A percentile compares a stretch with the other conserved stretches of the same genome.
Conservation (phyloP, 2,797 vertebrate species). For the Lycodopsis pacificus region DNA sequence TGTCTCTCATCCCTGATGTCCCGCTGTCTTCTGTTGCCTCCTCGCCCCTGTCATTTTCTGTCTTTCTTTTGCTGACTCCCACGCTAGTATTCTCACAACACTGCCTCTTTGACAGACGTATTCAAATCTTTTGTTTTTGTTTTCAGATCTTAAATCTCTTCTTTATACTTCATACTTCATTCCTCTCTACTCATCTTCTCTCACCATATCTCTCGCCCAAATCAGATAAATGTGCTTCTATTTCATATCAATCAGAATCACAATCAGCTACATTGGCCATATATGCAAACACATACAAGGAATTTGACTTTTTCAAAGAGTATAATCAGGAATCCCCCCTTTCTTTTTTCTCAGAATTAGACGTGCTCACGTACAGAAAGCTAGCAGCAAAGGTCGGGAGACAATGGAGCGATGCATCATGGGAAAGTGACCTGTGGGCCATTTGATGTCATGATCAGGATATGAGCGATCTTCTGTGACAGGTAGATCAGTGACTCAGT, state of each 20-base stretch:
- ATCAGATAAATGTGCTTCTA: not conserved
- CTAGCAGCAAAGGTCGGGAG: conserved; percentile 18
- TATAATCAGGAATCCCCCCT: conserved; percentile 15
- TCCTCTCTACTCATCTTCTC: conserved; percentile 30
- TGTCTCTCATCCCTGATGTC: conserved; percentile 48
- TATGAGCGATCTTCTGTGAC: conserved; percentile 7
- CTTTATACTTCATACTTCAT: not conserved
- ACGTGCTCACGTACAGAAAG: conserved; percentile 27
- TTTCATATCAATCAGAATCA: not conserved
- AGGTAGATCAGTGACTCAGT: not conserved
- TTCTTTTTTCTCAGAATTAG: not conserved
- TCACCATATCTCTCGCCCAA: not conserved
- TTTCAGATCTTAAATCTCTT: not conserved
- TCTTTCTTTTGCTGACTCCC: conserved; percentile 49
- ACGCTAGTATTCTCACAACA: conserved; percentile 33
- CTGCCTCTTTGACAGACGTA: not conserved
- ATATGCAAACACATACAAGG: no score
- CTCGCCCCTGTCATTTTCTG: conserved; percentile 64
- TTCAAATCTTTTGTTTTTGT: not conserved
- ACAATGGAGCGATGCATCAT: conserved; percentile 49
- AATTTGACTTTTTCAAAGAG: not conserved
- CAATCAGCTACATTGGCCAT: no score
- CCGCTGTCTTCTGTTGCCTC: conserved; percentile 46
- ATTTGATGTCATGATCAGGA: conserved; percentile 13
- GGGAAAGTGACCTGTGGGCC: conserved; percentile 45